Evolutionary conservation across 1,140 invertebrate genomes (phyloP), one percentile per base, ranked within the genome.

Genomic region (Antheraea pernyi): DNA sequence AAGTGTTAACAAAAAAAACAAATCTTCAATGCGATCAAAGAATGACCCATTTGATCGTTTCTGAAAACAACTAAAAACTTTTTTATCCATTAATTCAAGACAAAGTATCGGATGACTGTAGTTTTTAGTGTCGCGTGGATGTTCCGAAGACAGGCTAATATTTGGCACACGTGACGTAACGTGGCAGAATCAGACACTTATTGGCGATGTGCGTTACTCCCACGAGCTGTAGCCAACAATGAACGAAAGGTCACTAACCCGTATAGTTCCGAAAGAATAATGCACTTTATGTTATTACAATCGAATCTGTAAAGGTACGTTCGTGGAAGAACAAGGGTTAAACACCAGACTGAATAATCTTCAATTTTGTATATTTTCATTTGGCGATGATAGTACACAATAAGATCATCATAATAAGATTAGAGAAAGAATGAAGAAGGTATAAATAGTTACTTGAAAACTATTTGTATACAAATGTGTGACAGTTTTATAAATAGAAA

Each of bases 111-210:
- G 13, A 53, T 53, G 46, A 53, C 46, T 53, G 16, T 53, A 53
- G 46, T 53, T 53, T 53, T 53, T 53, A 53, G 46, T 53, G 46
- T 53, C 4, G 16, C 46, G 1, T 16, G 46, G 16, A 13, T 53
- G 46, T n/a, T 53, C 16, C 16, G 16, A 53, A 53, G 46, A n/a
- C 16, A 53, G 46, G 46, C 16, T 13, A 53, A 13, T 53, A 53
- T 53, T 53, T 53, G 16, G 46, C 46, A 53, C 46, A 11, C 1
- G 46, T 53, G 46, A 53, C 46, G 46, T 53, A 53, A 53, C 16
- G 46, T 53, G 46, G 16, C 46, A 53, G 46, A 53, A 53, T 53
- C 46, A 53, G 46, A 53, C 46, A 53, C 46, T 53, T 13, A 53
- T 53, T n/a, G 46, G 46, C 46, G 46, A 13, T 53, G 11, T 53